A percentile compares a stretch with the other conserved stretches of the same genome.
These are phyloP conservation scores for Drosophila ezoana DNA, from an alignment of 2,888 invertebrate genomes.

Conservation along the genomic window DNA sequence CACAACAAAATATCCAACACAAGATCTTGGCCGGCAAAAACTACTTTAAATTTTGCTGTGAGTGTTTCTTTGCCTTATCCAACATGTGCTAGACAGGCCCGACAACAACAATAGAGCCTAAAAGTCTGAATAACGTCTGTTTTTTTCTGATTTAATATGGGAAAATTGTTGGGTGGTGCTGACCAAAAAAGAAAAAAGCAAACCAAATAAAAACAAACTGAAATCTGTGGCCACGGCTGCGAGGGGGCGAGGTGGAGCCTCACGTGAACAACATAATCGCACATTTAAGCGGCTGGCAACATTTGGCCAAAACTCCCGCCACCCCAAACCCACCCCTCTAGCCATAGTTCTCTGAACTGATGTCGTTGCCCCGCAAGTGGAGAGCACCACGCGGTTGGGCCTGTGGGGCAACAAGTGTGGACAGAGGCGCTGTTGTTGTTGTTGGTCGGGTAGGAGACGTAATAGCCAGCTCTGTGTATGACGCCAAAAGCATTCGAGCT, in stretches of 20 bases:
- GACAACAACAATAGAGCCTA: conserved; percentile 46
- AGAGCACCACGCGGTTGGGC: conserved; percentile 17
- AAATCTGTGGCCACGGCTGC: not conserved
- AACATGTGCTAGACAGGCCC: conserved; percentile 31
- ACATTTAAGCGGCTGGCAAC: conserved; percentile 63
- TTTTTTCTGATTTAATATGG: conserved; percentile 81
- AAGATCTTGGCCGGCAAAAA: conserved; percentile 39
- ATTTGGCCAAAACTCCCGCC: conserved; percentile 16
- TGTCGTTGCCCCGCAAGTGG: conserved; percentile 14
- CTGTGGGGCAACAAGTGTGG: conserved; percentile 63
- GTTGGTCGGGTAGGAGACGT: conserved; percentile 28
- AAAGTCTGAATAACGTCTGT: conserved; percentile 62
- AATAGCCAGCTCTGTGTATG: conserved; percentile 39
- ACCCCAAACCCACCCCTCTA: not conserved
- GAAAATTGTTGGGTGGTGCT: conserved; percentile 58
- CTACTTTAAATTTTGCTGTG: conserved; percentile 33
- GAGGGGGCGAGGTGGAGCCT: conserved; percentile 1
- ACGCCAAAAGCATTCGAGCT: conserved; percentile 42
- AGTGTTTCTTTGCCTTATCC: conserved; percentile 34
- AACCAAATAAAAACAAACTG: conserved; percentile 20
- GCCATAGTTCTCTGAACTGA: conserved; percentile 3
- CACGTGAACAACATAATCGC: conserved; percentile 66
- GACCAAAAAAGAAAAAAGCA: conserved; percentile 48
- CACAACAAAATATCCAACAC: conserved; percentile 26
- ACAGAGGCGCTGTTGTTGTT: conserved; percentile 24